phyloP scores from a whole-genome alignment of 2,797 vertebrate genomes.

The Geotria australis region DNA sequence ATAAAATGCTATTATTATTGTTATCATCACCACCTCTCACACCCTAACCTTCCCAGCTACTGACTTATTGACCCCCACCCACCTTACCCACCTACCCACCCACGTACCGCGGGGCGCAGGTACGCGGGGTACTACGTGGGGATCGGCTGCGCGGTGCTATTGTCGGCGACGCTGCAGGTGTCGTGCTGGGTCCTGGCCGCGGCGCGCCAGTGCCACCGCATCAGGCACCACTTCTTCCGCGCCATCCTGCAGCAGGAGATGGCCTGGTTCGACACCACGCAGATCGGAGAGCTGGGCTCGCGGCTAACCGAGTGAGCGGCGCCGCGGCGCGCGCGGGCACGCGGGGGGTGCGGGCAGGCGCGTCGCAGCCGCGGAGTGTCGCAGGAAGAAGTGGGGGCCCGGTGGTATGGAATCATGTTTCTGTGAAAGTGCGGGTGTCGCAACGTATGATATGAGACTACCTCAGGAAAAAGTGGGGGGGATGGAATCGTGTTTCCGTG shows the following conservation, averaged over 20 bases:
- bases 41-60: too few species aligned
- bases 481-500: too few species aligned
- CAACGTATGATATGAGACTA: too few species aligned
- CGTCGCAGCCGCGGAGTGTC: too few species aligned
- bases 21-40: not conserved
- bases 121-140: not conserved
- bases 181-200: slow-evolving; percentile 14
- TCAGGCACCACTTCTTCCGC: slow-evolving; percentile 20
- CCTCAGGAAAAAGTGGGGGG: too few species aligned
- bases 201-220: slow-evolving; percentile 14
- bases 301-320: slow-evolving; percentile 18
- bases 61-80: too few species aligned
- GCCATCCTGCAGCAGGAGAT: slow-evolving; percentile 28
- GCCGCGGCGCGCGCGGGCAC: not conserved
- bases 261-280: slow-evolving; percentile 24
- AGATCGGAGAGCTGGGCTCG: slow-evolving; percentile 17
- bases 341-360: too few species aligned
- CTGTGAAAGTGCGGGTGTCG: too few species aligned
- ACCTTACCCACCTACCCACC: not conserved
- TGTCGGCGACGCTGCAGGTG: slow-evolving; percentile 8
- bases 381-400: too few species aligned
- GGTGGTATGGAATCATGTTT: too few species aligned
- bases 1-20: too few species aligned
- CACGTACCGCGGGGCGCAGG: not conserved
- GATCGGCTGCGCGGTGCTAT: not conserved